Conservation (phyloP, 2,113 vertebrate species). For the Catharus bicknelli region DNA sequence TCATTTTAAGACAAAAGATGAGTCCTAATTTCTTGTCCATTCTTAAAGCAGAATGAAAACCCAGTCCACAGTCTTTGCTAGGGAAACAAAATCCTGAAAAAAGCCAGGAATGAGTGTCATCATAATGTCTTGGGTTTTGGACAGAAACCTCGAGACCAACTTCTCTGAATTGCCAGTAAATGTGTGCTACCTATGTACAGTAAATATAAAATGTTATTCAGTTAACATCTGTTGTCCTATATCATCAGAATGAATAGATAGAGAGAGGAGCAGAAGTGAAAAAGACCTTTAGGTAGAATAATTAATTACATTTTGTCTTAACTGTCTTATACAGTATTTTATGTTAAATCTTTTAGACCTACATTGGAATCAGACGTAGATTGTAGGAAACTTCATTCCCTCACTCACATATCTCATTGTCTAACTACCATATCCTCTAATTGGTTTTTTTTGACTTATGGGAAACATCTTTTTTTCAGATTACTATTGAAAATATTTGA, state of each 20-base stretch:
- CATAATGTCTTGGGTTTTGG: neutral
- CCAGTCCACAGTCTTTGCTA: neutral
- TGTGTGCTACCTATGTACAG: neutral
- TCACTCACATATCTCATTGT: neutral
- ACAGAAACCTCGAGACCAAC: neutral
- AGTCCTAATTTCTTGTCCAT: neutral
- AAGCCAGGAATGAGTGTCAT: rapidly evolving
- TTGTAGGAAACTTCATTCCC: neutral
- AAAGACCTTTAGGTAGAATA: neutral
- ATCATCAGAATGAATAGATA: neutral
- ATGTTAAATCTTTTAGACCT: neutral
- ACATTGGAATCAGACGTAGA: neutral
- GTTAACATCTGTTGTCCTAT: neutral
- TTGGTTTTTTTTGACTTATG: neutral
- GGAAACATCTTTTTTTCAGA: neutral
- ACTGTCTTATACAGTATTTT: neutral
- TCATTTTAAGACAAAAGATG: neutral
- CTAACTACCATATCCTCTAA: neutral
- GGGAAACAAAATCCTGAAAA: neutral
- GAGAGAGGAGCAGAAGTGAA: neutral
- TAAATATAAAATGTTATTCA: neutral
- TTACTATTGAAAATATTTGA: neutral
- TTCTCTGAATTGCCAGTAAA: neutral
- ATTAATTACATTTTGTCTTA: neutral
- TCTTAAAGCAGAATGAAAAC: neutral